Conservation (phyloP, 2,888 invertebrate genomes). For the Operophtera brumata region DNA sequence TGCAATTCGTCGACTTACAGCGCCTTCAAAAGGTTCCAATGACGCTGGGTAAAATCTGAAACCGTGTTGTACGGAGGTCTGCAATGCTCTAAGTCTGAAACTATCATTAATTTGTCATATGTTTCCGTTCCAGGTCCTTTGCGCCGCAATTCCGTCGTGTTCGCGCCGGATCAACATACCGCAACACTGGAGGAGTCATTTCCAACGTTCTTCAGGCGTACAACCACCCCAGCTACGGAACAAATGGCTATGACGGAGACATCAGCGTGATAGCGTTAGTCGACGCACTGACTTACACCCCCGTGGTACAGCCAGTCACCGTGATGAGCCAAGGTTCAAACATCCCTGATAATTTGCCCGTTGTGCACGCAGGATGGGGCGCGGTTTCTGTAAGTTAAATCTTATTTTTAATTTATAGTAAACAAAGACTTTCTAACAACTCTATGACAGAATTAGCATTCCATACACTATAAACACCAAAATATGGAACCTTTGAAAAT, state of each 20-base stretch:
- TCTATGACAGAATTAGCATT: too few relatives aligned
- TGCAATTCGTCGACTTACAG: too few relatives aligned
- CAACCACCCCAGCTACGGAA: constrained; percentile 27
- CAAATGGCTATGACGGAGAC: constrained; percentile 27
- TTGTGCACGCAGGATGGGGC: constrained; percentile 39
- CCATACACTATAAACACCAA: too few relatives aligned
- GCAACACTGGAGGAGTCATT: constrained; percentile 21
- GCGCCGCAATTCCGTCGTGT: constrained; percentile 20
- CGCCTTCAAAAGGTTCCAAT: too few relatives aligned
- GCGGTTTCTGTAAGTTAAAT: constrained; percentile 27
- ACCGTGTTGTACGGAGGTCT: too few relatives aligned
- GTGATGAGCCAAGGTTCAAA: constrained; percentile 31
- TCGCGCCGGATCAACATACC: constrained; percentile 24
- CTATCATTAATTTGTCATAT: too few relatives aligned
- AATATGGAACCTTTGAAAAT: too few relatives aligned
- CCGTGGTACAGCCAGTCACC: constrained; percentile 17
- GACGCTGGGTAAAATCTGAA: too few relatives aligned
- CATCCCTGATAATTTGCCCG: constrained; percentile 26
- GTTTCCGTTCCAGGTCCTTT: constrained; percentile 3
- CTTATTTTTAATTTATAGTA: too few relatives aligned
- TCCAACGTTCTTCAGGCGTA: not conserved
- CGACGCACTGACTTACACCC: constrained; percentile 13
- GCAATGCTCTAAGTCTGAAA: too few relatives aligned
- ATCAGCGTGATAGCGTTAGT: constrained; percentile 28
- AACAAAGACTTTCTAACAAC: too few relatives aligned